Evolutionary conservation across 1,140 invertebrate genomes (phyloP), one percentile per base, ranked within the genome.

Genomic region (Bombus breviceps): DNA sequence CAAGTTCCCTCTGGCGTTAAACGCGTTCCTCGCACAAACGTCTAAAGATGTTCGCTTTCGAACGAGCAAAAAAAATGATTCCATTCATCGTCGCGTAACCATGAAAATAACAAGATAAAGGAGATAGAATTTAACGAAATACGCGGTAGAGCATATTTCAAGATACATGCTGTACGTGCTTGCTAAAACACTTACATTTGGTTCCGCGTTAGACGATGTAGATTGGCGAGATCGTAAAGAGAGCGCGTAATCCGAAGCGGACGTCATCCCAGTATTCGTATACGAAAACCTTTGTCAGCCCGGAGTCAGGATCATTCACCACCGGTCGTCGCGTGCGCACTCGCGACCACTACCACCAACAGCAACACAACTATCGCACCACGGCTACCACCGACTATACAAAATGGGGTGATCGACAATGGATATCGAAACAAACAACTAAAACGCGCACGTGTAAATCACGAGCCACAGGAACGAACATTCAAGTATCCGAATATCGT

Each of bases 181-280:
- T 37, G 64, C n/a, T 81, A n/a, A 37, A 32, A 86, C 47, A 88
- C 90, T 92, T 91, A 91, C 91, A 92, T 92, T 92, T 92, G 91
- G 90, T 91, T 92, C 88, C 91, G 91, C 91, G 91, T 90, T 92
- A 88, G 90, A 66, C 90, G 90, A 92, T 86, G 91, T 89, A 73
- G 83, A 86, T 78, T 86, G 89, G 81, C 88, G 86, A 89, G 89
- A 90, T 91, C 91, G 91, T 92, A 88, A 92, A 91, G 87, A 86
- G 87, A 86, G 87, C 87, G 86, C 90, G 92, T 91, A 85, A 92
- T 92, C 91, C 91, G 86, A 90, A 89, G 84, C 89, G 90, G 91
- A 90, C 91, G 89, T 92, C 91, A 91, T 91, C 88, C 86, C 90
- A 89, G 88, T 92, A 90, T 92, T 86, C 89, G 86, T 92, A 74